Conservation (phyloP, 2,113 vertebrate genomes). For the Aegotheles bennettii region DNA sequence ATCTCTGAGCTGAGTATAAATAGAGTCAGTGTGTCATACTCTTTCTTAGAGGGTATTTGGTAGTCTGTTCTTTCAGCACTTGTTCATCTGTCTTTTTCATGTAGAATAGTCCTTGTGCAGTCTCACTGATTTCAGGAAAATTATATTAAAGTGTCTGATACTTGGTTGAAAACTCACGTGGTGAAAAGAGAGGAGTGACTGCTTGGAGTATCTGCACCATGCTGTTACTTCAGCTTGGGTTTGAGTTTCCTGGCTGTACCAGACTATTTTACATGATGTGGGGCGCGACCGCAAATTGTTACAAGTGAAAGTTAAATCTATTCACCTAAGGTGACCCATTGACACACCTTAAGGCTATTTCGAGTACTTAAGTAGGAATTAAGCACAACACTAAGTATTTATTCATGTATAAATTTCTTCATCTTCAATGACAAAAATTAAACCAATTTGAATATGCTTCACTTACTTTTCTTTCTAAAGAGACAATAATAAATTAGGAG, state of each 20-base stretch:
- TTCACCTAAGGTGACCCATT: neutral
- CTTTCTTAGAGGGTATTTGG: neutral
- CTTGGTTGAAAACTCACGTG: neutral
- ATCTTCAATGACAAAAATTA: neutral
- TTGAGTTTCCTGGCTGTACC: neutral
- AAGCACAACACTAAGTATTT: slow-evolving; percentile 8
- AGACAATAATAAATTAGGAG: neutral
- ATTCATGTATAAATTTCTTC: neutral
- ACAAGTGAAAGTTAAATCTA: neutral
- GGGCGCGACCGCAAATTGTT: neutral
- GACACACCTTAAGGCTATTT: neutral
- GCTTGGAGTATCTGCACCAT: accelerated
- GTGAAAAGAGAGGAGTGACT: neutral
- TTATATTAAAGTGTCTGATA: neutral
- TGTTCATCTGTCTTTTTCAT: neutral
- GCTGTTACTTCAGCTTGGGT: neutral
- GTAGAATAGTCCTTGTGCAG: neutral
- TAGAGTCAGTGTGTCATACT: neutral
- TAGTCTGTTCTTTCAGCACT: neutral
- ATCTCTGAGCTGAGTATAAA: neutral
- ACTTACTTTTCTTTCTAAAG: neutral
- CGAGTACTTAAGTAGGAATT: slow-evolving; percentile 13
- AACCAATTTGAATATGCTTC: neutral
- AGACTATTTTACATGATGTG: neutral
- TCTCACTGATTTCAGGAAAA: neutral